phyloP scores from a whole-genome alignment of 2,888 invertebrate genomes.

The Rhynchonema sp. region DNA sequence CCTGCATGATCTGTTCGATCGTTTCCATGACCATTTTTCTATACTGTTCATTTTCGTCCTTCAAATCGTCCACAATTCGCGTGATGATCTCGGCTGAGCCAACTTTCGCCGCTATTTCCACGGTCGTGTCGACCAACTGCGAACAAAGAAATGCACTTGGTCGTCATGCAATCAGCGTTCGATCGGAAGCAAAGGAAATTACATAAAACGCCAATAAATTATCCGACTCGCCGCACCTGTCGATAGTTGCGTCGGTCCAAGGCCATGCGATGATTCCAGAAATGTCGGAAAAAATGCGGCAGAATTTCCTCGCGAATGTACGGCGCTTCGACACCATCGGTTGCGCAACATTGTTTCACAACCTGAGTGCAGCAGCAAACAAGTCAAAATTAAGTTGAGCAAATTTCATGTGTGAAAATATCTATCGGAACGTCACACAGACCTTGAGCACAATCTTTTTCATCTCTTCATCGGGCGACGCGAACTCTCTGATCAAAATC shows the following conservation, averaged over 20 bases:
- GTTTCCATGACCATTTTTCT: slow-evolving; percentile 99
- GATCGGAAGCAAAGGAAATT: too few species aligned
- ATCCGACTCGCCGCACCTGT: too few species aligned
- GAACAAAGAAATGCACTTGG: too few species aligned
- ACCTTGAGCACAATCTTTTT: slow-evolving; percentile 98
- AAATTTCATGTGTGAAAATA: background rate
- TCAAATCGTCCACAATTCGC: slow-evolving; percentile 91
- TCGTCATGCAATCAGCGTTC: too few species aligned
- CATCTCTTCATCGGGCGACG: slow-evolving; percentile 99
- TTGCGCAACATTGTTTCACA: slow-evolving; percentile 98
- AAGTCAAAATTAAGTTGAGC: background rate
- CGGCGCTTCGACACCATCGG: slow-evolving; percentile 96
- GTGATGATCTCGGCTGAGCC: slow-evolving; percentile 97
- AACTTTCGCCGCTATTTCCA: slow-evolving; percentile 97
- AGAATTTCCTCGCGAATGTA: slow-evolving; percentile 98
- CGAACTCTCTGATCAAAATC: slow-evolving; percentile 94
- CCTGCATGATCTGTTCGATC: slow-evolving; percentile 45
- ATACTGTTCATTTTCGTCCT: slow-evolving; percentile 98
- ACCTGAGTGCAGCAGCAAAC: slow-evolving; percentile 41
- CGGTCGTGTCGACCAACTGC: slow-evolving; percentile 90
- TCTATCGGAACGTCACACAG: background rate
- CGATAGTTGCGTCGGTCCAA: slow-evolving; percentile 89
- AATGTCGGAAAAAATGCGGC: slow-evolving; percentile 94
- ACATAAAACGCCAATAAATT: too few species aligned
- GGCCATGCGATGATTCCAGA: slow-evolving; percentile 99